Evolutionary conservation across 1,140 invertebrate genomes (phyloP), one percentile per base, ranked within the genome.

Genomic region (Zelostemma sp.): DNA sequence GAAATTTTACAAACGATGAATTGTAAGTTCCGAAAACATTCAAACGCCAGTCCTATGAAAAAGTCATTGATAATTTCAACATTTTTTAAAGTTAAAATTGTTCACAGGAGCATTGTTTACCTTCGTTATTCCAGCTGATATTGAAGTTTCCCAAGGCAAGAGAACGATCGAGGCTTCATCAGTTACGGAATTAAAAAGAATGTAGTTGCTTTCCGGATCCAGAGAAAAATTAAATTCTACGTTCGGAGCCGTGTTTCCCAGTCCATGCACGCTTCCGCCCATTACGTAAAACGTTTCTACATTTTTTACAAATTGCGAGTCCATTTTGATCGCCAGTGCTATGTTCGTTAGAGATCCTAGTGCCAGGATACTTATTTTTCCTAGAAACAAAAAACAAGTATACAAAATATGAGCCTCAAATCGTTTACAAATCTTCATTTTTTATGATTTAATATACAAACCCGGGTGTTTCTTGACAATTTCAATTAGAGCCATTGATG

Each of bases 161-260:
- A 89, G 59, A 25, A 77, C 47, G 14, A 75, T 53, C 0, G 69
- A 68, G 6, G 38, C 54, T 11, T 41, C 64, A 47, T 73, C 78
- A 1, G 61, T 73, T 1, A 76, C 80, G 0, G 68, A 48, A 47
- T 85, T 87, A 0, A 92, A 74, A 3, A 88, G 86, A 15, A 92
- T 86, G 43, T 79, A 81, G 43, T 90, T 88, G 8, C 90, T 87
- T 73, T 90, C 88, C 0, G 91, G 90, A 73, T 92, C 91, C 48
- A 78, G 73, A n/a, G 78, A 75, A 68, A 92, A 92, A 78, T 93
- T 93, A 73, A 89, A 92, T 79, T 93, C 91, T 0, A 88, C 83
- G 6, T 86, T 85, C 0, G 86, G 78, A 8, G 67, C 69, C 1
- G 80, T 68, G 50, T 90, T 89, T 6, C 91, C 90, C 8, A 85